These are phyloP conservation scores for Charaxes varanes DNA, from an alignment of 1,140 invertebrate genomes.

Conservation along the genomic window DNA sequence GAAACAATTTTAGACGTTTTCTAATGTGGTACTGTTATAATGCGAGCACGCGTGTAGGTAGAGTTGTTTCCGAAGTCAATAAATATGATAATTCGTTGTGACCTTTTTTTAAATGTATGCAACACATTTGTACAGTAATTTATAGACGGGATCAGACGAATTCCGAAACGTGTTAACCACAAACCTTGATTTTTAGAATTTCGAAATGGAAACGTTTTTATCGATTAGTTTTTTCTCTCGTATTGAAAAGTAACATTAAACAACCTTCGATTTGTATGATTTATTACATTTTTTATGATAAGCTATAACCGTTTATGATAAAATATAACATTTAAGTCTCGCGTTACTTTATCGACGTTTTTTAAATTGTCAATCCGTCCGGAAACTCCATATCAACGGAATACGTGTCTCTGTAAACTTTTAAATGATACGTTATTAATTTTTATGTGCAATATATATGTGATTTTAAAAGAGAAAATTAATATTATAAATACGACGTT, in stretches of 20 bases:
- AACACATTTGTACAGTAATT: conserved; percentile 14
- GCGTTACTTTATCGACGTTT: conserved; percentile 8
- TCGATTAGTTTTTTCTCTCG: conserved; percentile 8
- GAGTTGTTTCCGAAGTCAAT: conserved; percentile 11
- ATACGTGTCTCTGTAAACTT: no score
- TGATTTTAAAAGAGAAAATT: no score
- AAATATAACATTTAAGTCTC: conserved; percentile 1
- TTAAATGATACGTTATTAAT: no score
- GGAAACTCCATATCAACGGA: conserved; percentile 5
- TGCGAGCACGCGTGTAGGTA: no score
- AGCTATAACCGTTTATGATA: conserved; percentile 5
- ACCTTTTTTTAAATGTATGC: conserved; percentile 19
- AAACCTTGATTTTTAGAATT: conserved; percentile 20
- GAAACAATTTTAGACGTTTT: neutral
- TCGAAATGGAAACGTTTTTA: conserved; percentile 14
- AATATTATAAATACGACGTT: no score
- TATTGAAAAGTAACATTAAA: conserved; percentile 8
- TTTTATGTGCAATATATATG: no score
- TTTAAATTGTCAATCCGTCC: neutral
- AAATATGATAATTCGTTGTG: conserved; percentile 18
- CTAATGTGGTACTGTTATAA: neutral
- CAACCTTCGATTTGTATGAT: conserved; percentile 25
- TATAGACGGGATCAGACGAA: conserved; percentile 7
- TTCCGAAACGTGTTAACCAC: conserved; percentile 10
- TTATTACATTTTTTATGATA: conserved; percentile 16